Evolutionary conservation across 2,888 invertebrate genomes (phyloP).

Genomic region (Nymphalis polychloros): DNA sequence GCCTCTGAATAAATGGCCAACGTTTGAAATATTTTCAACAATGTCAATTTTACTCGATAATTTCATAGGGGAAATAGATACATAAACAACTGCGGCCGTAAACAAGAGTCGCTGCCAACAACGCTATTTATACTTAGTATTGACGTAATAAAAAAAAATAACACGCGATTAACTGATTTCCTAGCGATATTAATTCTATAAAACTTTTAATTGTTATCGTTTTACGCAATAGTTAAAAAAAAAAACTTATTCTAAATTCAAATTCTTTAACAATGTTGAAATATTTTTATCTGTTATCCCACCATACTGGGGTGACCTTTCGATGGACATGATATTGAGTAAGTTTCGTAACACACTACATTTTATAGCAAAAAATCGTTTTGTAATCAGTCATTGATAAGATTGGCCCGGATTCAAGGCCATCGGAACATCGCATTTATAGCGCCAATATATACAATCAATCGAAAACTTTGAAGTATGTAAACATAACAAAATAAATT

Average conservation of each 20-base stretch:
- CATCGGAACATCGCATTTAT: conserved; percentile 46
- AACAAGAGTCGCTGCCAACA: conserved; percentile 31
- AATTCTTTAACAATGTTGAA: neutral
- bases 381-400: conserved; percentile 70
- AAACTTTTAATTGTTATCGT: neutral
- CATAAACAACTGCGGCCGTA: conserved; percentile 9
- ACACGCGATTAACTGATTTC: conserved; percentile 27
- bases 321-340: conserved; percentile 19
- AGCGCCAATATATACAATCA: conserved; percentile 48
- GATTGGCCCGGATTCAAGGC: conserved; percentile 67
- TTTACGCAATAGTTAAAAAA: neutral
- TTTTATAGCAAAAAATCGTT: conserved; percentile 44
- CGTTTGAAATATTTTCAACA: neutral
- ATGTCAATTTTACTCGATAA: neutral
- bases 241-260: neutral
- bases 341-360: conserved; percentile 31
- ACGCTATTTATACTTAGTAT: conserved; percentile 23
- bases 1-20: neutral
- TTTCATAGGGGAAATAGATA: neutral
- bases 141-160: conserved; percentile 21
- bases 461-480: conserved; percentile 17
- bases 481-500: neutral
- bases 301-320: conserved; percentile 27
- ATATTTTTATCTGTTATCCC: conserved; percentile 9
- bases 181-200: conserved; percentile 22